Evolutionary conservation across 2,888 invertebrate species (phyloP).

Genomic region (Neelides folsomi): DNA sequence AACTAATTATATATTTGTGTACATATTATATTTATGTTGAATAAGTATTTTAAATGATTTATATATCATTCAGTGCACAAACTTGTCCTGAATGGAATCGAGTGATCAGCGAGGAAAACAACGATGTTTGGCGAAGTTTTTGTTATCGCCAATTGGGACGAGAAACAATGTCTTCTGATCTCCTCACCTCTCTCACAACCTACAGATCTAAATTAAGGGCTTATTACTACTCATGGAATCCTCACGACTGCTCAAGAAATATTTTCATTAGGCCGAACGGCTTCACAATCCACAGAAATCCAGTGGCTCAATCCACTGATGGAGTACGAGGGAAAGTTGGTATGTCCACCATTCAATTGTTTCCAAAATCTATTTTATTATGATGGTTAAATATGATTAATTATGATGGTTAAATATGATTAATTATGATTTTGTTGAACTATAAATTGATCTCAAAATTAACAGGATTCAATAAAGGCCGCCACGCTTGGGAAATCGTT

Average conservation of each 20-base stretch:
- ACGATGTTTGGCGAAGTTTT: conserved; percentile 86
- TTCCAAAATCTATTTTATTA: background rate
- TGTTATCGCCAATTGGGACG: conserved; percentile 75
- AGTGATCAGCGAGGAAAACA: conserved; percentile 81
- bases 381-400: background rate
- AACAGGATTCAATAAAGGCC: conserved; percentile 67
- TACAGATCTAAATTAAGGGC: conserved; percentile 89
- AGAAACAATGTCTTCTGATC: conserved; percentile 75
- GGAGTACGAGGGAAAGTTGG: conserved; percentile 72
- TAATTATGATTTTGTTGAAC: background rate
- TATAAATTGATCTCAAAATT: background rate
- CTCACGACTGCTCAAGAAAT: conserved; percentile 91
- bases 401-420: background rate
- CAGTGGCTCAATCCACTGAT: conserved; percentile 96
- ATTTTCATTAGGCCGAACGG: conserved; percentile 93
- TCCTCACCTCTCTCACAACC: conserved; percentile 72
- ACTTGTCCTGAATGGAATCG: conserved; percentile 89
- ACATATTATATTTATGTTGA: too few species aligned
- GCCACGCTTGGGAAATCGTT: conserved; percentile 95
- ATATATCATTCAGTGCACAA: conserved; percentile 40
- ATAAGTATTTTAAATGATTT: too few species aligned
- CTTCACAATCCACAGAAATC: conserved; percentile 93
- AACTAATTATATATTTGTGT: too few species aligned
- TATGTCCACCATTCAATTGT: conserved; percentile 3
- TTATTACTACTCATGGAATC: conserved; percentile 92